A percentile compares a stretch with the other conserved stretches of the same genome.
Conservation (phyloP, 2,888 invertebrate species). For the Drosophila anceps region DNA sequence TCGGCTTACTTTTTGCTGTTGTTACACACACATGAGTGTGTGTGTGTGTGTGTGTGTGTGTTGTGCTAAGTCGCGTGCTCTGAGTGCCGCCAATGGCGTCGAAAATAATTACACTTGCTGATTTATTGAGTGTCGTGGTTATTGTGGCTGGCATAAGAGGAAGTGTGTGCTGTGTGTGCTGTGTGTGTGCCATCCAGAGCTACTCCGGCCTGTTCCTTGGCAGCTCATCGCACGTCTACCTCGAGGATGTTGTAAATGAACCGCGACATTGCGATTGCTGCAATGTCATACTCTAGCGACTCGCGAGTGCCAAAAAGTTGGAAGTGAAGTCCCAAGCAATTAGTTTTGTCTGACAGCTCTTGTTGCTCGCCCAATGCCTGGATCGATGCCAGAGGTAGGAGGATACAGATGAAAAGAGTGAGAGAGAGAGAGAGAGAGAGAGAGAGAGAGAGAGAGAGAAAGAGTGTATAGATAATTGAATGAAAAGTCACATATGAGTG, state of each 20-base stretch:
- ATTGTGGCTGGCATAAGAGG: conserved; percentile 33
- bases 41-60: conserved; percentile 9
- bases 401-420: too few relatives aligned
- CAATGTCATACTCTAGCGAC: conserved; percentile 38
- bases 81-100: conserved; percentile 60
- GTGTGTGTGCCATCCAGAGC: neutral
- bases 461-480: neutral
- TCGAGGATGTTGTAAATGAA: conserved; percentile 71
- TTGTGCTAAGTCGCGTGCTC: conserved; percentile 42
- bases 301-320: neutral
- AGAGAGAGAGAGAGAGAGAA: neutral
- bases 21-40: neutral
- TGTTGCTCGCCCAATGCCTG: neutral
- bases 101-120: conserved; percentile 78
- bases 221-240: neutral
- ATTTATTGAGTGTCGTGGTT: conserved; percentile 74
- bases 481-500: neutral
- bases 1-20: conserved; percentile 1
- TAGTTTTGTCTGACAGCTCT: neutral
- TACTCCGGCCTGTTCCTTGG: neutral
- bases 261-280: conserved; percentile 62
- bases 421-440: neutral
- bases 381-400: neutral
- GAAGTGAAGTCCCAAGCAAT: conserved; percentile 11
- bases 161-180: conserved; percentile 23